Percentiles rank a stretch among this genome's conserved stretches.
Evolutionary conservation across 2,888 invertebrate genomes (phyloP).

Genomic region (Drosophila subquinaria): DNA sequence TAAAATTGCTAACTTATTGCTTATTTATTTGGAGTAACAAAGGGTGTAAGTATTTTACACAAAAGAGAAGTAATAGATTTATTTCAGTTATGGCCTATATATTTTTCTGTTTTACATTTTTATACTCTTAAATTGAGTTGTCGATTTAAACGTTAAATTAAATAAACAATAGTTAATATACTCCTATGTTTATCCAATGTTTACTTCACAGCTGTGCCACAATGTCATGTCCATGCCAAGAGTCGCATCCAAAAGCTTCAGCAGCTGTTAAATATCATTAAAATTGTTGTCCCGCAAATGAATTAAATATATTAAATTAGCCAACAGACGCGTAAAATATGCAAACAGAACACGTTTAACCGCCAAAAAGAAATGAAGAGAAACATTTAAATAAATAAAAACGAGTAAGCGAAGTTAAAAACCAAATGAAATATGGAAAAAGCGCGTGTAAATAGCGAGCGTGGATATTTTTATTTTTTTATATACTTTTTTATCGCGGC

Average conservation of each 20-base stretch:
- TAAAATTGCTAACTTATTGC: too few species aligned
- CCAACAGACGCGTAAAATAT: slow-evolving; percentile 47
- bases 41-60: too few species aligned
- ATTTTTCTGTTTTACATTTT: too few species aligned
- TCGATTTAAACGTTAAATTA: too few species aligned
- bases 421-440: slow-evolving; percentile 59
- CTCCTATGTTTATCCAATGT: too few species aligned
- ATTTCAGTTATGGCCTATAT: too few species aligned
- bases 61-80: too few species aligned
- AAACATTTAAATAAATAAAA: slow-evolving; percentile 26
- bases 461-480: slow-evolving; percentile 15
- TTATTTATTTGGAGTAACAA: too few species aligned
- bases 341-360: slow-evolving; percentile 62
- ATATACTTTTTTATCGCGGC: slow-evolving; percentile 25
- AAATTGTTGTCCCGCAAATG: slow-evolving; percentile 37
- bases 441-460: slow-evolving; percentile 61
- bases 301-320: slow-evolving; percentile 67
- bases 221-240: not conserved
- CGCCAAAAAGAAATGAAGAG: slow-evolving; percentile 16
- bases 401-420: slow-evolving; percentile 44
- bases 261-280: slow-evolving; percentile 52
- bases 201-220: not conserved
- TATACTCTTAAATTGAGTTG: too few species aligned
- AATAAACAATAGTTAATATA: too few species aligned
- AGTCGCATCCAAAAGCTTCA: slow-evolving; percentile 4